Evolutionary conservation across 1,140 invertebrate species (phyloP).

Genomic region (Drosophila cardini): DNA sequence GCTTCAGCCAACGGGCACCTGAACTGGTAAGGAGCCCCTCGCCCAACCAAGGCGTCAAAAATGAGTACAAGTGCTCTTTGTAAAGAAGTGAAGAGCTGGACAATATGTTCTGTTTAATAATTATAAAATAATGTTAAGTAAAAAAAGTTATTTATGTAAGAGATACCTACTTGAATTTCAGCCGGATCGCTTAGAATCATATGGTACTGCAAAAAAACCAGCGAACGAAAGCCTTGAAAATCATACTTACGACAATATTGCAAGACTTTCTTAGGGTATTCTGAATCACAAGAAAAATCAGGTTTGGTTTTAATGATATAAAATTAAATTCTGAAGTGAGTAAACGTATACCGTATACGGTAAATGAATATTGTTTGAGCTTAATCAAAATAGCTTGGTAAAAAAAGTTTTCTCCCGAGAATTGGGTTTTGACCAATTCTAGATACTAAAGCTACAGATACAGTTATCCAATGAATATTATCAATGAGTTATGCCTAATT

Average conservation of each 20-base stretch:
- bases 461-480: too few species aligned
- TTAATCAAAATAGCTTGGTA: too few species aligned
- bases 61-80: constrained; percentile 81
- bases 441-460: too few species aligned
- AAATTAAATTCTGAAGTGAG: too few species aligned
- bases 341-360: too few species aligned
- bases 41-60: constrained; percentile 77
- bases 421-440: too few species aligned
- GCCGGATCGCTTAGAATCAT: constrained; percentile 80
- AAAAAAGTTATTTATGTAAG: neutral
- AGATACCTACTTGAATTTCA: constrained; percentile 74
- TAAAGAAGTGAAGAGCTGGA: constrained; percentile 75
- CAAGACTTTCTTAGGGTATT: constrained; percentile 78
- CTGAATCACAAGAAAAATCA: constrained; percentile 27
- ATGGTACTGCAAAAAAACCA: constrained; percentile 79
- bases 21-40: constrained; percentile 79
- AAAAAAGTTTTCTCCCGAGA: too few species aligned
- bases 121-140: neutral
- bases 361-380: too few species aligned
- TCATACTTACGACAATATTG: constrained; percentile 83
- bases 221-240: constrained; percentile 77
- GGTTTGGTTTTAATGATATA: too few species aligned
- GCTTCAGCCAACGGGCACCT: constrained; percentile 81
- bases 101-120: constrained; percentile 63
- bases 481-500: too few species aligned